Evolutionary conservation across 2,888 invertebrate species (phyloP), one percentile per base, ranked within the genome.

Genomic region (Drepana falcataria): DNA sequence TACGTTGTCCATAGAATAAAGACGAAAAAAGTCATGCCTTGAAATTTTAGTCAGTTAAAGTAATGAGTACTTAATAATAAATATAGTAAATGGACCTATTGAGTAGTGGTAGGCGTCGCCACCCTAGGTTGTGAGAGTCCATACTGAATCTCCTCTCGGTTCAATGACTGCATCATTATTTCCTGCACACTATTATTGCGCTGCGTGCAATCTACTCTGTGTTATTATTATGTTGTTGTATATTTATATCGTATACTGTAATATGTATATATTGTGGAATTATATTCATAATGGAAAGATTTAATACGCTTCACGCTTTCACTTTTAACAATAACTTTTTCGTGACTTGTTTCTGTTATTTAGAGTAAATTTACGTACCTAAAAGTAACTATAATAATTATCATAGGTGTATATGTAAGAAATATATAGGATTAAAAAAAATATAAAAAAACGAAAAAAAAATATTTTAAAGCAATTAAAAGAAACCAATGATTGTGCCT

Each of bases 401-500:
- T 87, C 76, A 79, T 89, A 89, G 86, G 79, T 77, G 71, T 86
- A 83, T 81, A 72, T 75, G 72, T 74, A 77, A 78, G 73, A 71
- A 77, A 74, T 71, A 68, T 64, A 61, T 60, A 58, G 61, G 61
- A 68, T 66, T 65, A 73, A 65, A 64, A 73, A 74, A 75, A 68
- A 71, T 73, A 72, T 71, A 67, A 67, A 70, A 66, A 68, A 72
- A 76, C 75, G 66, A 68, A 73, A 69, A 69, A 73, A 70, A 75
- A 77, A 81, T 80, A 79, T 75, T 69, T 74, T 81, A 87, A 87
- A 90, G 86, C 85, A 89, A 88, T 85, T 81, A 85, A 86, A 89
- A 88, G 81, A 87, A 90, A 91, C 91, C 91, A 91, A 91, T 91
- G 89, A 90, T 91, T 90, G 91, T 91, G 91, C 91, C 91, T 91